Evolutionary conservation across 2,888 invertebrate genomes (phyloP).

Genomic region (Julus scandinavius): DNA sequence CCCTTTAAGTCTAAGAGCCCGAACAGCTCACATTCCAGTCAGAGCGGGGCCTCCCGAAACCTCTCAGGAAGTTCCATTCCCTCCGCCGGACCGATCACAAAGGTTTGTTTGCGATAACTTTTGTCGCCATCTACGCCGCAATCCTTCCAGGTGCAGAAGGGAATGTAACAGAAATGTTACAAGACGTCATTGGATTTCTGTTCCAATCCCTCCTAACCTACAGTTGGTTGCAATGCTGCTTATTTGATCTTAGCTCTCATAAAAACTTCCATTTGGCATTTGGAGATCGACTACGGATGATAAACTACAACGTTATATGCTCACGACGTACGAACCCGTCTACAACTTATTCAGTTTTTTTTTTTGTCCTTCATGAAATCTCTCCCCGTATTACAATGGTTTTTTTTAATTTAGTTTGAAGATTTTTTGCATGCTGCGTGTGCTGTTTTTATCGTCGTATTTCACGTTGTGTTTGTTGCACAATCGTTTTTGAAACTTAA

Average conservation of each 20-base stretch:
- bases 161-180: not conserved
- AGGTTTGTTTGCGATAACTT: constrained; percentile 73
- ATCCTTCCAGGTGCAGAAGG: not conserved
- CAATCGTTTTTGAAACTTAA: not conserved
- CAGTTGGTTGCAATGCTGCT: not conserved
- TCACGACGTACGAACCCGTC: constrained; percentile 21
- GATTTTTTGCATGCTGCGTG: constrained; percentile 87
- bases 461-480: not conserved
- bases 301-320: not conserved
- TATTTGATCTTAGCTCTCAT: not conserved
- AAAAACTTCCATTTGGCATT: not conserved
- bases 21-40: constrained; percentile 72
- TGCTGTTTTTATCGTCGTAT: constrained; percentile 93
- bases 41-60: constrained; percentile 62
- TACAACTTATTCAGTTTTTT: constrained; percentile 56
- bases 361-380: constrained; percentile 62
- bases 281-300: constrained; percentile 32
- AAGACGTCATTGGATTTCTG: not conserved
- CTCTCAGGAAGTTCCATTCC: constrained; percentile 64
- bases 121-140: not conserved
- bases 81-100: constrained; percentile 90
- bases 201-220: not conserved
- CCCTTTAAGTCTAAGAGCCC: constrained; percentile 96
- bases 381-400: not conserved
- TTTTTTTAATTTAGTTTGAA: constrained; percentile 67